Percentiles rank a stretch among this genome's conserved stretches.
These are phyloP conservation scores for Panthera leo DNA, from an alignment of 2,113 vertebrate species.

Conservation along the genomic window DNA sequence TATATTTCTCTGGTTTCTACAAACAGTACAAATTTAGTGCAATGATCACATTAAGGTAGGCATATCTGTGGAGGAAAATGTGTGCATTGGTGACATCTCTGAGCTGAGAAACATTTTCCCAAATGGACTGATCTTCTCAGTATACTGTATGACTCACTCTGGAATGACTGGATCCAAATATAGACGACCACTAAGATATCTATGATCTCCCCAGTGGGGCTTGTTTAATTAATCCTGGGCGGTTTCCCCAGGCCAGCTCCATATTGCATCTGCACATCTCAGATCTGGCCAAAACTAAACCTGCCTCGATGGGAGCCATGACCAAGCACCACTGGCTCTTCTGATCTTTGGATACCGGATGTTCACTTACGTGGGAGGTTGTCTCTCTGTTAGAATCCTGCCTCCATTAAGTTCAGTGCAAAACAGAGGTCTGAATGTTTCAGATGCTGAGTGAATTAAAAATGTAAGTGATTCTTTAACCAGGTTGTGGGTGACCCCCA, in stretches of 20 bases:
- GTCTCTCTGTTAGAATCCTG: not conserved
- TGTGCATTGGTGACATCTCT: not conserved
- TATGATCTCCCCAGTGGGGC: not conserved
- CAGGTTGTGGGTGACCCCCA: not conserved
- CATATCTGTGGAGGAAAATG: not conserved
- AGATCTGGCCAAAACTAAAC: not conserved
- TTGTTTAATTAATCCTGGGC: not conserved
- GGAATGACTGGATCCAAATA: not conserved
- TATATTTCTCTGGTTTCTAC: not conserved
- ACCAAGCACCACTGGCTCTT: not conserved
- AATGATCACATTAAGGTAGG: not conserved
- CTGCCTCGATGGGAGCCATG: accelerated
- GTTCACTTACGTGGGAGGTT: not conserved
- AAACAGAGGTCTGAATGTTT: not conserved
- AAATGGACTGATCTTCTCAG: not conserved
- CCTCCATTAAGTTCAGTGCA: not conserved
- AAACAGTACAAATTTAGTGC: not conserved
- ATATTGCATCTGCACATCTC: not conserved
- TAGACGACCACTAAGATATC: not conserved
- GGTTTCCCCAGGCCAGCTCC: not conserved
- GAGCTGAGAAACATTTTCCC: not conserved
- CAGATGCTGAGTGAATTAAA: not conserved
- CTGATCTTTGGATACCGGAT: not conserved
- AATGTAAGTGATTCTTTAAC: not conserved
- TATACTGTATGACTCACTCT: not conserved